Conservation (phyloP, 2,888 invertebrate species). For the Nasonia oneida region DNA sequence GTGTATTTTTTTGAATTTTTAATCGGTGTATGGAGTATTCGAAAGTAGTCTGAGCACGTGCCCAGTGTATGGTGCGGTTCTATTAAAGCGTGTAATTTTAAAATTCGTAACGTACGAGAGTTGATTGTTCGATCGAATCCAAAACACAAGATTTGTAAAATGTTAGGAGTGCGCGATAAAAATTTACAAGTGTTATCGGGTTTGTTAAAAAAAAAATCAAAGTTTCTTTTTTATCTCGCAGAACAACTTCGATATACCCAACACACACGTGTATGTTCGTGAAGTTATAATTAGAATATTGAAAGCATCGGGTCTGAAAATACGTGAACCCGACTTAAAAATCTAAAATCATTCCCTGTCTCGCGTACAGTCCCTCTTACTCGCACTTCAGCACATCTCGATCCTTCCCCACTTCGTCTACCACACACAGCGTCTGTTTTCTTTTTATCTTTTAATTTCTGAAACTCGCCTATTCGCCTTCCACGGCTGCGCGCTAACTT, state of each 20-base stretch:
- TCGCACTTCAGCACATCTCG: neutral
- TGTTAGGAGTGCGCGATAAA: neutral
- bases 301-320: constrained; percentile 17
- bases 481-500: neutral
- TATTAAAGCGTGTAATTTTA: neutral
- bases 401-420: neutral
- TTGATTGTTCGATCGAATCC: neutral
- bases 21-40: neutral
- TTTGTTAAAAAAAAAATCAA: neutral
- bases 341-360: constrained; percentile 15
- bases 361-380: neutral
- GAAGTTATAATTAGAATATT: neutral
- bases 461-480: neutral
- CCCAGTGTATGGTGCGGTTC: too few relatives aligned
- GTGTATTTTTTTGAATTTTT: neutral
- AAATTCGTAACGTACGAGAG: neutral
- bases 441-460: constrained; percentile 1
- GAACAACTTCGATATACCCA: neutral
- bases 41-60: too few relatives aligned
- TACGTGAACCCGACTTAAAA: constrained; percentile 20
- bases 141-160: neutral
- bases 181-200: neutral
- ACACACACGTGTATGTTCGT: neutral
- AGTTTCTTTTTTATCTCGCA: neutral
- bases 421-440: constrained; percentile 5